Percentiles rank a stretch among this genome's conserved stretches.
Evolutionary conservation across 2,888 invertebrate species (phyloP).

Genomic region (Phyllotreta cruciferae): DNA sequence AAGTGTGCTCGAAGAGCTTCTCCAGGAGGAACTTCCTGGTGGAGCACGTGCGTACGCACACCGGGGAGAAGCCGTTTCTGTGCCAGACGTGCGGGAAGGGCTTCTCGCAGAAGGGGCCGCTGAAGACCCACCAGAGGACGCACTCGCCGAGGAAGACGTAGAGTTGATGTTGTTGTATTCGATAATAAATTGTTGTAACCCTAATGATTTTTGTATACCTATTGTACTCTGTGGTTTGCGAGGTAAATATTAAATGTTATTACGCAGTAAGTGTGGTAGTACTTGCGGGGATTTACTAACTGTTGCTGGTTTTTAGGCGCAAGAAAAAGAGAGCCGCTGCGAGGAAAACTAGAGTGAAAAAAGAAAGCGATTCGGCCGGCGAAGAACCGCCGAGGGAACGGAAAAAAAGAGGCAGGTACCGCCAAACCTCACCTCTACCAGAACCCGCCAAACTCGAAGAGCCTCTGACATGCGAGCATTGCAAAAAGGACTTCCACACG

Average conservation of each 20-base stretch:
- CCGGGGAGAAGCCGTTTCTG: slow-evolving; percentile 56
- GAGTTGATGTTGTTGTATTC: slow-evolving; percentile 16
- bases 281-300: too few relatives aligned
- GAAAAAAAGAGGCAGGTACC: slow-evolving; percentile 7
- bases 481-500: slow-evolving; percentile 20
- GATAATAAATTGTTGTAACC: too few relatives aligned
- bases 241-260: too few relatives aligned
- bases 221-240: too few relatives aligned
- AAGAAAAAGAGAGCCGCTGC: background rate
- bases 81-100: slow-evolving; percentile 53
- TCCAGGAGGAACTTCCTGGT: slow-evolving; percentile 57
- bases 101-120: slow-evolving; percentile 66
- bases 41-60: slow-evolving; percentile 50
- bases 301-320: slow-evolving; percentile 5
- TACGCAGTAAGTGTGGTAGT: too few relatives aligned
- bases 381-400: slow-evolving; percentile 7
- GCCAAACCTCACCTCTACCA: slow-evolving; percentile 21
- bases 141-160: slow-evolving; percentile 28
- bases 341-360: background rate
- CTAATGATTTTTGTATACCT: too few relatives aligned
- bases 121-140: slow-evolving; percentile 33
- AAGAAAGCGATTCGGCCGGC: background rate
- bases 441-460: slow-evolving; percentile 30
- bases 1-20: slow-evolving; percentile 63
- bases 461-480: slow-evolving; percentile 23